phyloP scores from a whole-genome alignment of 2,797 vertebrate genomes.

The Chaetophractus vellerosus region DNA sequence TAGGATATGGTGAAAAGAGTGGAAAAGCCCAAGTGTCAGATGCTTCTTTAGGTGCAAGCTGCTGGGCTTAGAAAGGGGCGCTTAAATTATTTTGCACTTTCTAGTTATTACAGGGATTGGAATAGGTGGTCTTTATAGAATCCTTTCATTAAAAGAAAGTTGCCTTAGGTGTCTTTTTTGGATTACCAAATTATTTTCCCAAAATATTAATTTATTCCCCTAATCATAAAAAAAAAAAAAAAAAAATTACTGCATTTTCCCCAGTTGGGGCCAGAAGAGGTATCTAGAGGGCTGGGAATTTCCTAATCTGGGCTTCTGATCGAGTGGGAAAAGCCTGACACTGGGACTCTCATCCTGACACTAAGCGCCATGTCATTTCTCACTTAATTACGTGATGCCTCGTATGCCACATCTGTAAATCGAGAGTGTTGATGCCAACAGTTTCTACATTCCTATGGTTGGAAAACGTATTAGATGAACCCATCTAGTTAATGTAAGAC shows the following conservation, averaged over 20 bases:
- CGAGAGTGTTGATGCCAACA: constrained; percentile 30
- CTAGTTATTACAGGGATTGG: not conserved
- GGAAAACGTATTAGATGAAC: constrained; percentile 59
- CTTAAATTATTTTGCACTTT: not conserved
- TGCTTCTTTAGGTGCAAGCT: not conserved
- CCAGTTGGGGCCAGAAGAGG: not conserved
- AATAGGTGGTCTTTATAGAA: not conserved
- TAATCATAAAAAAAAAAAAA: not conserved
- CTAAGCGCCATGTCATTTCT: not conserved
- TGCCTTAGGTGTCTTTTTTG: constrained; percentile 31
- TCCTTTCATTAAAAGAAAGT: constrained; percentile 12
- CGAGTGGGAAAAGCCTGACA: not conserved
- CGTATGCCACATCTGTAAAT: constrained; percentile 54
- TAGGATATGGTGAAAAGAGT: not conserved
- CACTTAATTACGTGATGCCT: constrained; percentile 10
- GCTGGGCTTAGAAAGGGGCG: not conserved
- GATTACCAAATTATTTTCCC: not conserved
- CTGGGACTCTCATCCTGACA: not conserved
- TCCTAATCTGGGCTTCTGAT: not conserved
- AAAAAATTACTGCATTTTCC: constrained; percentile 25
- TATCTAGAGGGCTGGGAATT: constrained; percentile 26
- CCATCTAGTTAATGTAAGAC: constrained; percentile 57
- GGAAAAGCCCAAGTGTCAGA: not conserved
- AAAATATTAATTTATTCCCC: constrained; percentile 54
- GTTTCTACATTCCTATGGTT: constrained; percentile 48